phyloP scores from a whole-genome alignment of 2,888 invertebrate species.

The Pterostichus madidus region DNA sequence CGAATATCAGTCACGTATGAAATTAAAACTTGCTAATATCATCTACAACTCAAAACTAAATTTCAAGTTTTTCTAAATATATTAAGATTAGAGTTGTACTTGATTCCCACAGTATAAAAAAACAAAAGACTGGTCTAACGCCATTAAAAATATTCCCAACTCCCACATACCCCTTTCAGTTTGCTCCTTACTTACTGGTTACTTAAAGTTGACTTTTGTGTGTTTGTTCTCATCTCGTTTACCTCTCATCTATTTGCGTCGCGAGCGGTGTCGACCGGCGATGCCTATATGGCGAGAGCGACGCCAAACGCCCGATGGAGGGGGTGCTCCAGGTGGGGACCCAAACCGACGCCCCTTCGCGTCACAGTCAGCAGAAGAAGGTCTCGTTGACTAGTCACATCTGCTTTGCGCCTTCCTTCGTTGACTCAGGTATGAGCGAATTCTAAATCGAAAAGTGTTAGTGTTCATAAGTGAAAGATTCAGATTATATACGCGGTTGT shows the following conservation, averaged over 20 bases:
- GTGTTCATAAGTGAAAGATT: slow-evolving; percentile 1
- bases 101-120: slow-evolving; percentile 11
- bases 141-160: slow-evolving; percentile 28
- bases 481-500: not conserved
- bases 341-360: slow-evolving; percentile 71
- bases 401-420: slow-evolving; percentile 66
- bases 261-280: slow-evolving; percentile 17
- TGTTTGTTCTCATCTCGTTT: not conserved
- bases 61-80: slow-evolving; percentile 3
- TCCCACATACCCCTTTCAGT: slow-evolving; percentile 19
- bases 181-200: not conserved
- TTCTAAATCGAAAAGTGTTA: not conserved
- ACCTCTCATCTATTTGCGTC: slow-evolving; percentile 68
- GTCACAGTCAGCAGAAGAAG: slow-evolving; percentile 83
- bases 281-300: slow-evolving; percentile 69
- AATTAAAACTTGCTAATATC: too few relatives aligned
- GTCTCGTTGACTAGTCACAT: slow-evolving; percentile 80
- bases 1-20: too few relatives aligned
- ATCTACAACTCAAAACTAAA: not conserved
- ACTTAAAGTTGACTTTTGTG: not conserved
- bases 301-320: slow-evolving; percentile 54
- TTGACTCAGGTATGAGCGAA: slow-evolving; percentile 62
- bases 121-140: slow-evolving; percentile 1
- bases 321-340: slow-evolving; percentile 68
- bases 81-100: not conserved